Evolutionary conservation across 2,888 invertebrate genomes (phyloP).

Genomic region (Hydroisotoma schaefferi): DNA sequence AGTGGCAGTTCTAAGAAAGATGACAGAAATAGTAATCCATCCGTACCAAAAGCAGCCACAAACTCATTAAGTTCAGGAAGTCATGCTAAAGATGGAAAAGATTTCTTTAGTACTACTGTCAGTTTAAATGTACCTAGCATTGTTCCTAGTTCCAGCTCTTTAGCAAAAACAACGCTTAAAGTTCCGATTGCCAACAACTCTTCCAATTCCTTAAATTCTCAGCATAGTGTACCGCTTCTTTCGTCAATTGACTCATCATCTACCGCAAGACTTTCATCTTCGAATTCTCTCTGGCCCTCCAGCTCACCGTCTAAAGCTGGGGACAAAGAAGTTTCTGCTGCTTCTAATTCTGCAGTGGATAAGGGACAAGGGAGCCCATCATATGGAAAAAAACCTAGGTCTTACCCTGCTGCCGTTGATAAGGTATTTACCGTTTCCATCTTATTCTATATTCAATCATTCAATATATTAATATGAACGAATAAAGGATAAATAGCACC

Average conservation of each 20-base stretch:
- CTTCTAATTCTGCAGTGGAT: slow-evolving; percentile 31
- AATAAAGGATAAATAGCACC: too few relatives aligned
- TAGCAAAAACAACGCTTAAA: slow-evolving; percentile 44
- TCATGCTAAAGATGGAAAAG: slow-evolving; percentile 38
- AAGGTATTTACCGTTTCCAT: slow-evolving; percentile 36
- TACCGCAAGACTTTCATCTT: slow-evolving; percentile 9
- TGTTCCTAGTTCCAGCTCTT: slow-evolving; percentile 40
- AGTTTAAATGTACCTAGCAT: slow-evolving; percentile 43
- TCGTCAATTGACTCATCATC: slow-evolving; percentile 13
- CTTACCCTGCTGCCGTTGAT: slow-evolving; percentile 30
- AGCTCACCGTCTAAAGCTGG: slow-evolving; percentile 23
- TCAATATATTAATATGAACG: too few relatives aligned
- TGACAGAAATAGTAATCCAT: slow-evolving; percentile 20
- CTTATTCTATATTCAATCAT: too few relatives aligned
- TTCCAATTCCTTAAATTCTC: slow-evolving; percentile 4
- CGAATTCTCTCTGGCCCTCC: slow-evolving; percentile 15
- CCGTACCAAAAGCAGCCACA: slow-evolving; percentile 10
- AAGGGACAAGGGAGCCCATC: slow-evolving; percentile 28
- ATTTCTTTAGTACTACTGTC: slow-evolving; percentile 37
- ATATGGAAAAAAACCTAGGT: slow-evolving; percentile 42
- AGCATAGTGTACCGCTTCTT: slow-evolving; percentile 9
- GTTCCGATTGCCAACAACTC: slow-evolving; percentile 23
- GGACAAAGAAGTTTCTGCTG: slow-evolving; percentile 35
- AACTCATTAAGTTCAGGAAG: slow-evolving; percentile 16
- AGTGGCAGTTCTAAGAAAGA: slow-evolving; percentile 33